These are phyloP conservation scores for Therioaphis trifolii DNA, from an alignment of 2,888 invertebrate species.

Conservation along the genomic window DNA sequence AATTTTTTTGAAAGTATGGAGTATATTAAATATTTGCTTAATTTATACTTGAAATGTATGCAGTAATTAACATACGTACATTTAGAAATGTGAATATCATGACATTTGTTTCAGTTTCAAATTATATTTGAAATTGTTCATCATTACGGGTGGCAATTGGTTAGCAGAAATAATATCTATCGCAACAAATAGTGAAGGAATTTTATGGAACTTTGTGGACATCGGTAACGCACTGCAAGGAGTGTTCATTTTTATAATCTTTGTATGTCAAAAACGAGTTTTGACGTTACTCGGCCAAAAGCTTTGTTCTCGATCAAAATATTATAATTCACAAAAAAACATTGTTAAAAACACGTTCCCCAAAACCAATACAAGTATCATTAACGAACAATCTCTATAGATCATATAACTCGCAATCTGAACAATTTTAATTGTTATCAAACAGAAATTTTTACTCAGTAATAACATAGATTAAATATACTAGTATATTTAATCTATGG, in stretches of 20 bases:
- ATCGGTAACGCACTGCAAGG: conserved; percentile 52
- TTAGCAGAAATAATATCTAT: conserved; percentile 45
- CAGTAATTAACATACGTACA: neutral
- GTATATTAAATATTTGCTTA: neutral
- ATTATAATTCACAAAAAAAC: neutral
- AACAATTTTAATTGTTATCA: no score
- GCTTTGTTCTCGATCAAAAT: conserved; percentile 42
- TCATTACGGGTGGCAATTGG: conserved; percentile 63
- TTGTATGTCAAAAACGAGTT: conserved; percentile 55
- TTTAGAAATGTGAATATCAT: neutral
- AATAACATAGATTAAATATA: no score
- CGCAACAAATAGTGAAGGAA: conserved; percentile 5
- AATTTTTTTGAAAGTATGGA: no score
- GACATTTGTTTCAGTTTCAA: conserved; percentile 51
- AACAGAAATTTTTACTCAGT: no score
- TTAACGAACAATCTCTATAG: no score
- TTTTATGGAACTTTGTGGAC: conserved; percentile 66
- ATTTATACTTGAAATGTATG: neutral
- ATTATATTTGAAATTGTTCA: conserved; percentile 59
- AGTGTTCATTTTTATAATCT: conserved; percentile 54
- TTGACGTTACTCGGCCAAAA: conserved; percentile 69
- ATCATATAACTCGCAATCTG: no score
- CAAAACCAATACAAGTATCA: neutral
- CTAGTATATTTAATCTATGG: no score
- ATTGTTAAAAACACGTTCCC: neutral